These are phyloP conservation scores for Bergia sp. DNA, from an alignment of 92 coral and sea anemone genomes.

Conservation along the genomic window DNA sequence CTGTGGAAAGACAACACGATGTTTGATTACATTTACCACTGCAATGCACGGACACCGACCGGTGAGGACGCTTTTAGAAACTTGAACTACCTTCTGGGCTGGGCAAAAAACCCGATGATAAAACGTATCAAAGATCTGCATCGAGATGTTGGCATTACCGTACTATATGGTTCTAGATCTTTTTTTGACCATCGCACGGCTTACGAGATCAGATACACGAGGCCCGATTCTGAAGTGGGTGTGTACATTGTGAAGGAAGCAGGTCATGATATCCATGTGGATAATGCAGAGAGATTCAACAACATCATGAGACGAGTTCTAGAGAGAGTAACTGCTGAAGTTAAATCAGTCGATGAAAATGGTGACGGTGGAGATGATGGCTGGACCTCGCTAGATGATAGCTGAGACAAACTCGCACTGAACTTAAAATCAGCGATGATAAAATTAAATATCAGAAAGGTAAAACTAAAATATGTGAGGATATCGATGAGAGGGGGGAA, in stretches of 20 bases:
- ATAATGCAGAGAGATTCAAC: slow-evolving; percentile 84
- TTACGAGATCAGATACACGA: slow-evolving; percentile 89
- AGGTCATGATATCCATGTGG: slow-evolving; percentile 89
- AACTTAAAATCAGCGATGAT: background rate
- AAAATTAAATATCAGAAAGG: background rate
- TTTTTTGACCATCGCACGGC: slow-evolving; percentile 97
- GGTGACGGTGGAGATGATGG: background rate
- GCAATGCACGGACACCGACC: slow-evolving; percentile 87
- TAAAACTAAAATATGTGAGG: background rate
- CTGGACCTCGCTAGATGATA: slow-evolving; percentile 3
- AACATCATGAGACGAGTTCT: slow-evolving; percentile 63
- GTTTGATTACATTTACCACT: slow-evolving; percentile 85
- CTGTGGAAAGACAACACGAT: slow-evolving; percentile 80
- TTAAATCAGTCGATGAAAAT: background rate
- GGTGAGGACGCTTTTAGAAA: slow-evolving; percentile 92
- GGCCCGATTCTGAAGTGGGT: slow-evolving; percentile 77
- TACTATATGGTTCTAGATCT: slow-evolving; percentile 86
- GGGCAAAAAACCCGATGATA: slow-evolving; percentile 94
- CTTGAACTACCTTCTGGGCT: slow-evolving; percentile 80
- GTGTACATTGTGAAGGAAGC: slow-evolving; percentile 85
- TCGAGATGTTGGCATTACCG: slow-evolving; percentile 66
- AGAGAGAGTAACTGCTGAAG: slow-evolving; percentile 39
- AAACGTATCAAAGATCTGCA: slow-evolving; percentile 78
- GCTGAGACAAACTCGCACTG: background rate
- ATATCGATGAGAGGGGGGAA: background rate